Evolutionary conservation across 2,888 invertebrate genomes (phyloP).

Genomic region (Neria commutata): DNA sequence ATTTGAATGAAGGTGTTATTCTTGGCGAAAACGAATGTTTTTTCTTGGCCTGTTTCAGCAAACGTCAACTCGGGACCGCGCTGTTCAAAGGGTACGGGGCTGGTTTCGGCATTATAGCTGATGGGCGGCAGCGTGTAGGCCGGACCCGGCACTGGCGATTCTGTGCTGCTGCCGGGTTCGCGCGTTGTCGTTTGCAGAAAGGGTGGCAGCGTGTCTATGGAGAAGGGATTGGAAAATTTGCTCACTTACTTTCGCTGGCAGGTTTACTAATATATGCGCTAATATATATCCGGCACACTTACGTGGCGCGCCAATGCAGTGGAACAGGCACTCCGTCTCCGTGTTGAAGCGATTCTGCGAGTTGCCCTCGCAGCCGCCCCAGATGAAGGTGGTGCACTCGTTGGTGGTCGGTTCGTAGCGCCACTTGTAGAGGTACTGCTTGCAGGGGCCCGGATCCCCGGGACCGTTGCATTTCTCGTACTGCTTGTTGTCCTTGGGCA

Average conservation of each 20-base stretch:
- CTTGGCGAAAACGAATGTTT: conserved; percentile 90
- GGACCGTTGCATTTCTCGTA: conserved; percentile 62
- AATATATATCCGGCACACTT: conserved; percentile 42
- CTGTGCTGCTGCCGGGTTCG: conserved; percentile 64
- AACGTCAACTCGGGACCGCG: conserved; percentile 82
- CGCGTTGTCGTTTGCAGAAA: conserved; percentile 64
- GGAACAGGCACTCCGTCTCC: conserved; percentile 70
- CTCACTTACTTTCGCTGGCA: conserved; percentile 15
- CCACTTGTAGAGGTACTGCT: conserved; percentile 72
- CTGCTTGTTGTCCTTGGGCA: conserved; percentile 54
- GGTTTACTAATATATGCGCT: neutral
- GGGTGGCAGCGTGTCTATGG: conserved; percentile 66
- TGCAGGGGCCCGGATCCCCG: conserved; percentile 67
- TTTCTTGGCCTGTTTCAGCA: conserved; percentile 81
- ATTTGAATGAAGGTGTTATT: conserved; percentile 90
- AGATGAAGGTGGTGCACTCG: conserved; percentile 69
- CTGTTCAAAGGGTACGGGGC: conserved; percentile 74
- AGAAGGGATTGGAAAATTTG: too few species aligned
- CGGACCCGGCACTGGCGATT: conserved; percentile 42
- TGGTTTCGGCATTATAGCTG: conserved; percentile 49
- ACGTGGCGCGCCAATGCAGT: conserved; percentile 69
- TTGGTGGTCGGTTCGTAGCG: conserved; percentile 67
- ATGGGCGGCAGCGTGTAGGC: conserved; percentile 47
- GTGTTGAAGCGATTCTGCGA: conserved; percentile 71
- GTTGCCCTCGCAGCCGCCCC: conserved; percentile 75